Percentiles rank a stretch among this genome's conserved stretches.
phyloP scores from a whole-genome alignment of 2,797 vertebrate species.

The Epinephelus coioides region DNA sequence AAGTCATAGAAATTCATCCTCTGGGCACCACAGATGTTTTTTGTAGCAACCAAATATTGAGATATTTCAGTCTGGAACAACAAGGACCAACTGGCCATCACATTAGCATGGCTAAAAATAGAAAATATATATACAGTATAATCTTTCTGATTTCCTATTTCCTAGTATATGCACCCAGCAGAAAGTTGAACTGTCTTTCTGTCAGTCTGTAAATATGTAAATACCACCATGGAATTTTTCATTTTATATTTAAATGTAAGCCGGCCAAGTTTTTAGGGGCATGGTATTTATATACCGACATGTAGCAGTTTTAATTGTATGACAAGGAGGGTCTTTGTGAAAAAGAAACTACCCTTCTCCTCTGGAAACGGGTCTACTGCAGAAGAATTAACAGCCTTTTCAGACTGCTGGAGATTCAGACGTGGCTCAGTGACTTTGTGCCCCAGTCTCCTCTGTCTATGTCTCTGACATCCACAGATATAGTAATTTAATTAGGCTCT shows the following conservation, averaged over 20 bases:
- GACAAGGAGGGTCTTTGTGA: background rate
- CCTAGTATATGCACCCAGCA: background rate
- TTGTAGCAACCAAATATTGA: too few relatives aligned
- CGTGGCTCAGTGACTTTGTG: constrained; percentile 25
- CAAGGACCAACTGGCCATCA: too few relatives aligned
- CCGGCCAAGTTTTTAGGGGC: background rate
- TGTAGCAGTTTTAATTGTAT: background rate
- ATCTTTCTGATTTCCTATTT: too few relatives aligned
- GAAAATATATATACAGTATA: too few relatives aligned
- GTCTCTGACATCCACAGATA: constrained; percentile 52
- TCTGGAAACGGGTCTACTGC: constrained; percentile 4
- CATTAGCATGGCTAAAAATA: too few relatives aligned
- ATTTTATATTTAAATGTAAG: background rate
- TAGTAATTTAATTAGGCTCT: constrained; percentile 52
- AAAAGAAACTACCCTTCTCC: background rate
- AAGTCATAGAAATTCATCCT: too few relatives aligned
- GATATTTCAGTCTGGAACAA: too few relatives aligned
- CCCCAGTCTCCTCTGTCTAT: constrained; percentile 29
- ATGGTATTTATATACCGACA: background rate
- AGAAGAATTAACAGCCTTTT: constrained; percentile 13
- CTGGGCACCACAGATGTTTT: too few relatives aligned
- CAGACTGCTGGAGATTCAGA: constrained; percentile 30
- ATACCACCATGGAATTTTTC: background rate
- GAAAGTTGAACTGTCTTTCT: background rate
- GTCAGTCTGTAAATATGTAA: background rate